Percentiles rank a stretch among this genome's conserved stretches.
Conservation (phyloP, 2,113 vertebrate species). For the Myotis lucifugus region DNA sequence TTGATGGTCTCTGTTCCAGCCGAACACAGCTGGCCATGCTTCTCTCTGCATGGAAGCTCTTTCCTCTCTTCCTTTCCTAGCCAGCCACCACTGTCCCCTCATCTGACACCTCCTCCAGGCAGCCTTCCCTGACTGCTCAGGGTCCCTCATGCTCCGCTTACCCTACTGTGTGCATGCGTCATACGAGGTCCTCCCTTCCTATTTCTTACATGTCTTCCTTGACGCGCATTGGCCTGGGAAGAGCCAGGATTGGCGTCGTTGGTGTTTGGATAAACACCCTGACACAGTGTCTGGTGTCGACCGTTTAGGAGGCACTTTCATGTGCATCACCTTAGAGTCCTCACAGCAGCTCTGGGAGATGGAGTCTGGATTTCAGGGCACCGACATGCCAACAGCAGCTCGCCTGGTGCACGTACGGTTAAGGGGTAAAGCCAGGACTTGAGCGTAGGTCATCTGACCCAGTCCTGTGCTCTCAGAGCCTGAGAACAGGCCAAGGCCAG, state of each 20-base stretch:
- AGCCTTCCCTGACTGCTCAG: background rate
- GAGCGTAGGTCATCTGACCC: background rate
- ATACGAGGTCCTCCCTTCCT: background rate
- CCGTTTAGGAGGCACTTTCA: background rate
- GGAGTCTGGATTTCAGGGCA: background rate
- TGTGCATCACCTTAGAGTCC: background rate
- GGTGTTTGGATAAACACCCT: background rate
- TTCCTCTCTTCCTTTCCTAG: background rate
- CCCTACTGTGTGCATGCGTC: background rate
- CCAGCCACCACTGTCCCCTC: background rate
- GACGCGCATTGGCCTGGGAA: background rate
- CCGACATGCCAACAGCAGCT: background rate
- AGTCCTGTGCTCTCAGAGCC: background rate
- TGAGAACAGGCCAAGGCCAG: background rate
- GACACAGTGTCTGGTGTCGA: background rate
- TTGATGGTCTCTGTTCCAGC: background rate
- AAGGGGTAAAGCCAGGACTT: too few species aligned
- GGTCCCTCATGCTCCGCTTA: background rate
- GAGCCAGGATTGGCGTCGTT: background rate
- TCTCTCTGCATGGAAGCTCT: background rate
- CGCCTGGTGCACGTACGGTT: fast-evolving
- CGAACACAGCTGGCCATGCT: background rate
- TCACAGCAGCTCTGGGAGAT: background rate
- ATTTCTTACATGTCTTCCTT: background rate
- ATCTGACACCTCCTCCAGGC: background rate